A percentile compares a stretch with the other conserved stretches of the same genome.
phyloP scores from a whole-genome alignment of 2,888 invertebrate genomes.

The Argyra leucocephala region DNA sequence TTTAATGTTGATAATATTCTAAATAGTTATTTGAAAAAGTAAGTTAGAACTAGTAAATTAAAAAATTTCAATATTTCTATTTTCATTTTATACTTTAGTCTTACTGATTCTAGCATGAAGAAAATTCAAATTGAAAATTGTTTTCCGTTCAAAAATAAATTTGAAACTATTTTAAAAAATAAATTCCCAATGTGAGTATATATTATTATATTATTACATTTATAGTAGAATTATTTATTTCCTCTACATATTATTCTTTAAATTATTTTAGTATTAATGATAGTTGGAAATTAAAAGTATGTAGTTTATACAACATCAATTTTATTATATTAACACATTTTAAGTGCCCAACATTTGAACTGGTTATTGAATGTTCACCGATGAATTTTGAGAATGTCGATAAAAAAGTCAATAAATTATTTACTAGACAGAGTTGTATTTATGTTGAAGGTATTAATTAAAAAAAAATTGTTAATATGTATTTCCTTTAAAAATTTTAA shows the following conservation, averaged over 20 bases:
- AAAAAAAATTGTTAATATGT: neutral
- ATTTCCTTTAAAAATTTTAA: neutral
- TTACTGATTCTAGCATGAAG: neutral
- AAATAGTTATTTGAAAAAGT: no score
- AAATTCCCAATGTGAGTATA: neutral
- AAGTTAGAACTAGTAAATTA: no score
- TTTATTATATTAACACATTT: neutral
- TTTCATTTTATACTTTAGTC: no score
- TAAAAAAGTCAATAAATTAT: neutral
- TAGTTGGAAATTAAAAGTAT: neutral
- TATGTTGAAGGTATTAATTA: neutral
- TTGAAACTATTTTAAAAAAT: neutral
- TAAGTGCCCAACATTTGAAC: neutral
- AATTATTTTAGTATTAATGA: neutral
- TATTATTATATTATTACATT: no score
- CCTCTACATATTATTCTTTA: neutral
- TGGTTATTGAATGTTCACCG: neutral
- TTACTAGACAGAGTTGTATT: neutral
- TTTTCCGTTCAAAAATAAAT: neutral
- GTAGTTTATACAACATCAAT: neutral
- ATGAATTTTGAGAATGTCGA: neutral
- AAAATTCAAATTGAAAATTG: neutral
- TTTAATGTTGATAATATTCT: no score
- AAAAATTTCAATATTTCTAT: no score
- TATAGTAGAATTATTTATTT: neutral